phyloP scores from a whole-genome alignment of 1,140 invertebrate genomes.

The Rhagoletis zephyria region DNA sequence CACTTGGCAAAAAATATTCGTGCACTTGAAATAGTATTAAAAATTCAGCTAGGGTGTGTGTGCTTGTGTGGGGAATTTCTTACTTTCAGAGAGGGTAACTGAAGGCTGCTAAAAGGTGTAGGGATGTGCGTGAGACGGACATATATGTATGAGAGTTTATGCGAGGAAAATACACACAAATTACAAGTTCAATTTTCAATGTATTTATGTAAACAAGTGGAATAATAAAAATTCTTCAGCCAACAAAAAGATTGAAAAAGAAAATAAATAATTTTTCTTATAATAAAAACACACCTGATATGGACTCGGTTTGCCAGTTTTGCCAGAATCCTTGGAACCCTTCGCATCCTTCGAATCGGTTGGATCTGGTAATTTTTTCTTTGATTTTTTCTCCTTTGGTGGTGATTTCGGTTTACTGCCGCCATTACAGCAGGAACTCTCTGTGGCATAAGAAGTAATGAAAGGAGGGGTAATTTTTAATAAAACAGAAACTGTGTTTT shows the following conservation, averaged over 20 bases:
- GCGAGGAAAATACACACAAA: conserved; percentile 4
- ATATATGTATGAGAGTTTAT: not conserved
- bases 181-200: not conserved
- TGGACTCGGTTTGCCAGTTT: conserved; percentile 76
- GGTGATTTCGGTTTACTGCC: conserved; percentile 78
- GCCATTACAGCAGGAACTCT: conserved; percentile 85
- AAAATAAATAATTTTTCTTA: too few species aligned
- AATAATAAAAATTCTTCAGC: too few species aligned
- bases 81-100: not conserved
- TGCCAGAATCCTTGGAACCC: conserved; percentile 77
- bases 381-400: conserved; percentile 83
- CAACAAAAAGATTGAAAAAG: too few species aligned
- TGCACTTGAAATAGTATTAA: not conserved
- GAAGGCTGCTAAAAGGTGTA: not conserved
- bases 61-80: conserved; percentile 15
- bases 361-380: conserved; percentile 76
- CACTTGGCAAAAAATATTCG: not conserved
- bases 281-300: conserved; percentile 74
- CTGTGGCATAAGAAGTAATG: conserved; percentile 68
- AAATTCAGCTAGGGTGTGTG: not conserved
- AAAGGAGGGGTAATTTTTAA: not conserved
- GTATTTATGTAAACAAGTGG: not conserved
- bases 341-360: conserved; percentile 75
- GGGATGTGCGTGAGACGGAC: not conserved
- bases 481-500: not conserved